Evolutionary conservation across 2,797 vertebrate species (phyloP).

Genomic region (Limnodromus scolopaceus): DNA sequence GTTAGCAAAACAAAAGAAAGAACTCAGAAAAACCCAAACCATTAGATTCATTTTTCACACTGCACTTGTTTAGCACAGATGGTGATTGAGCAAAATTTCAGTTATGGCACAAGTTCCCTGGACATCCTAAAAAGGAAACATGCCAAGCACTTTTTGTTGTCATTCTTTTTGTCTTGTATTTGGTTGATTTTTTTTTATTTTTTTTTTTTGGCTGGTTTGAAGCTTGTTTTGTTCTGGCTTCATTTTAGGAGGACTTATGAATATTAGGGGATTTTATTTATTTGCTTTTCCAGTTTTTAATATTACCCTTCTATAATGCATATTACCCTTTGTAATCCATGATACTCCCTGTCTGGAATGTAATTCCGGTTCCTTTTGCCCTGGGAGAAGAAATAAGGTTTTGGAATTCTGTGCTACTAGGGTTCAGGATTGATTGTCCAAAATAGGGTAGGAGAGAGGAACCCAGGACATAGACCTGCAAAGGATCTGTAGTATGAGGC

Average conservation of each 20-base stretch:
- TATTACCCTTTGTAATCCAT: not conserved
- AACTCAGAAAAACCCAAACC: not conserved
- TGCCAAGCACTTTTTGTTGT: not conserved
- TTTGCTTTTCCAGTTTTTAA: not conserved
- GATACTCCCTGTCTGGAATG: not conserved
- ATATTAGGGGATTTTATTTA: fast-evolving
- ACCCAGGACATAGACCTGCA: not conserved
- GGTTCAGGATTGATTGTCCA: not conserved
- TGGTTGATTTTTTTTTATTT: not conserved
- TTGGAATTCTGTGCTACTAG: not conserved
- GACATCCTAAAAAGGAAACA: not conserved
- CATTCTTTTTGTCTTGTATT: not conserved
- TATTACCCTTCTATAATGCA: not conserved
- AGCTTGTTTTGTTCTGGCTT: not conserved
- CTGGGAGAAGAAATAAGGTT: not conserved
- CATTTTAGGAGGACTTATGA: not conserved
- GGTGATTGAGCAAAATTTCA: not conserved
- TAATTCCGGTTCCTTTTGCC: not conserved
- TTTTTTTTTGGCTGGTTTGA: not conserved
- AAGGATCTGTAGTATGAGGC: not conserved
- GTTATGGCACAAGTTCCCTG: not conserved
- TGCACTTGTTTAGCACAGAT: not conserved
- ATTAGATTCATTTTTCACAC: not conserved
- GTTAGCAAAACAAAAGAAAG: not conserved
- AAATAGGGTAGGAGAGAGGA: not conserved